Evolutionary conservation across 2,113 vertebrate species (phyloP).

Genomic region (Scophthalmus maximus): DNA sequence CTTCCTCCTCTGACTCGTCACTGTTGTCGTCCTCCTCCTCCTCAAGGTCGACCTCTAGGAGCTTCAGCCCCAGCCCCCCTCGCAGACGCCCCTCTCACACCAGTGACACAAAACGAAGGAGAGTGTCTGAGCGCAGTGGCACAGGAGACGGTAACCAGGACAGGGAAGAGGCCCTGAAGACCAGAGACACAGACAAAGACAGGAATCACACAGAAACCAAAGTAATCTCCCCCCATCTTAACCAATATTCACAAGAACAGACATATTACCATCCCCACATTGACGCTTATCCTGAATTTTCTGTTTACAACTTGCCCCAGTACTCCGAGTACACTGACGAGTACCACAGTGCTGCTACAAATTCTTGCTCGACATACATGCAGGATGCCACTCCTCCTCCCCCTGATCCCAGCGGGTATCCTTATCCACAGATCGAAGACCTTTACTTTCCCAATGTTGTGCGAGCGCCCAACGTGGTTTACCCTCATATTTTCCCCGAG

Average conservation of each 20-base stretch:
- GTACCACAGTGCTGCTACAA: not conserved
- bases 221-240: not conserved
- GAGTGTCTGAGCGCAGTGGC: not conserved
- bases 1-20: constrained; percentile 12
- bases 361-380: not conserved
- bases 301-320: constrained; percentile 21
- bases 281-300: not conserved
- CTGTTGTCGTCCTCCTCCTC: constrained; percentile 23
- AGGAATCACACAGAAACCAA: not conserved
- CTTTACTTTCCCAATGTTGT: not conserved
- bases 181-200: not conserved
- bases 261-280: not conserved
- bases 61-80: constrained; percentile 17
- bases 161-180: not conserved
- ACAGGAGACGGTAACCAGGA: not conserved
- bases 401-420: not conserved
- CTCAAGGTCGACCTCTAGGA: constrained; percentile 21
- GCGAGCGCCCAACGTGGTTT: rapidly evolving
- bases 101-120: not conserved
- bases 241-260: constrained; percentile 20
- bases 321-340: not conserved
- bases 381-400: not conserved
- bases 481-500: rapidly evolving
- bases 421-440: not conserved
- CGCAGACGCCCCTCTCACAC: not conserved